Base-by-base conservation (phyloP, 1,140 invertebrate species). In the Saccostrea echinata region DNA sequence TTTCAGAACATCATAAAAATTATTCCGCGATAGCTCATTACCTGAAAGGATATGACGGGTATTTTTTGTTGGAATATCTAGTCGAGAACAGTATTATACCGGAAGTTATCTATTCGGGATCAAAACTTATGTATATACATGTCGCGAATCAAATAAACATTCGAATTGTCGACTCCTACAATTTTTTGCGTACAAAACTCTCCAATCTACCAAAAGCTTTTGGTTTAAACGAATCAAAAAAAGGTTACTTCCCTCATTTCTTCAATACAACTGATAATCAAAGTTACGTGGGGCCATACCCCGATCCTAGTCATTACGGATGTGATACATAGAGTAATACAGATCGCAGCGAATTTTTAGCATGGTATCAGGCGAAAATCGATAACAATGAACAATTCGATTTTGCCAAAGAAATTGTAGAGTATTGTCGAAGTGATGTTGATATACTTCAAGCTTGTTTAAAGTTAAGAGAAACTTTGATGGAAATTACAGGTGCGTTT, bases 391-490 rank as follows among this genome's bases (percentile, higher is more conserved):
- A 87, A 64, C 18, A 55, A 13, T 91, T 91, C 84, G 76, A 86
- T 33, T 88, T 91, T 80, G n/a, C 53, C 18, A 83, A 88, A 85
- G 87, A 90, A 85, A 86, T 90, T 27, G 8, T 71, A 16, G 83
- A 86, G 33, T 90, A 90, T 52, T 90, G 86, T 76, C 61, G 86
- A 82, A 85, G 81, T 84, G 90, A 91, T 35, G 88, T 89, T 33
- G 84, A 89, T 30, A 90, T 90, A n/a, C 84, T 90, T 43, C 61
- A 76, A n/a, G 86, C 84, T 11, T 87, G 85, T 85, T n/a, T 89
- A 24, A 61, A 76, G 33, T 90, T 90, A 81, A 24, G 84, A 80
- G 27, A 87, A 12, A 76, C 89, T 18, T 21, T 90, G 24, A 55
- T 87, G 35, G 30, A 61, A 3, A 83, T 88, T 13, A 90, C 89